Evolutionary conservation across 2,888 invertebrate species (phyloP).

Genomic region (Tiphia femorata): DNA sequence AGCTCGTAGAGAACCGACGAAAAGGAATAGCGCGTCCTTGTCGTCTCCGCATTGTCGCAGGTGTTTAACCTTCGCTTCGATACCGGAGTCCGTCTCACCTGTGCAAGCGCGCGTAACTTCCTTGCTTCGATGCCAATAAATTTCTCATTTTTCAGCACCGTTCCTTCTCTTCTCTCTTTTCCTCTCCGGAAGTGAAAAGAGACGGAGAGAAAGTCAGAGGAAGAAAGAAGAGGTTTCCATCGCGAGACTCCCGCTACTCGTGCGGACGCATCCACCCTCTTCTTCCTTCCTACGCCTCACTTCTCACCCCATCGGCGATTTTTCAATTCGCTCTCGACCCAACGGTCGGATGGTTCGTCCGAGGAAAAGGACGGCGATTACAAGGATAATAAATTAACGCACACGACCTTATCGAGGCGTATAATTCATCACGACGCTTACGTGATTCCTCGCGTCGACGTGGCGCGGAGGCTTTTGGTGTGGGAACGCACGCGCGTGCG

Average conservation of each 20-base stretch:
- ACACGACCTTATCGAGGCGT: conserved; percentile 65
- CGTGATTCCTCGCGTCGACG: not conserved
- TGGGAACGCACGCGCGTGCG: conserved; percentile 6
- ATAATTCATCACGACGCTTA: conserved; percentile 64
- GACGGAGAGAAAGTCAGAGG: no score
- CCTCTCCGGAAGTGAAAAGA: conserved; percentile 3
- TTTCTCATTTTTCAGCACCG: conserved; percentile 46
- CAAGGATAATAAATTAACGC: conserved; percentile 65
- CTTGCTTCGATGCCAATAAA: conserved; percentile 40
- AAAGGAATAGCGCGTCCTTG: no score
- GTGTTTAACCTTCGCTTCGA: conserved; percentile 45
- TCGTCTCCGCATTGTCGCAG: conserved; percentile 47
- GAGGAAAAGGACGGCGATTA: conserved; percentile 50
- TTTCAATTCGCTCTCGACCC: conserved; percentile 7
- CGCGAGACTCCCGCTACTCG: not conserved
- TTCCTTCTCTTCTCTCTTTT: conserved; percentile 11
- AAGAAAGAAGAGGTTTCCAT: no score
- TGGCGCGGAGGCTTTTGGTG: not conserved
- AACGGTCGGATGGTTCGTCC: conserved; percentile 7
- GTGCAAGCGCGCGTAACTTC: conserved; percentile 13
- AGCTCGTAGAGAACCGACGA: conserved; percentile 33
- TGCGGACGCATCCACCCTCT: not conserved
- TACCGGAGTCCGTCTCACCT: conserved; percentile 41
- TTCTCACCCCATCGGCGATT: not conserved
- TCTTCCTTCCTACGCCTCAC: conserved; percentile 19